Conservation (phyloP, 1,140 invertebrate species). For the Pectinophora gossypiella region DNA sequence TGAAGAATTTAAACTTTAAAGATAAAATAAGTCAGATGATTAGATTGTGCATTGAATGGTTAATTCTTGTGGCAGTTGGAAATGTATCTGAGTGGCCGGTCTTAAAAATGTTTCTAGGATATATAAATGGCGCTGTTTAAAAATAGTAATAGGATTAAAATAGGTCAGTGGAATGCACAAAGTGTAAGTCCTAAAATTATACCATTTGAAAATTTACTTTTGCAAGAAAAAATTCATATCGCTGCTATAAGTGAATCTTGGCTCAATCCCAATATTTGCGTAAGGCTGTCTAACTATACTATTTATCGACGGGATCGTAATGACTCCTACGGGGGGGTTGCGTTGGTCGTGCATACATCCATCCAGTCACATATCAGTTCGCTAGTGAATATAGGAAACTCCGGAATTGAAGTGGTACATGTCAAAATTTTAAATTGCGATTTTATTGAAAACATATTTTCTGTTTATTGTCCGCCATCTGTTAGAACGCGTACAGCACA, state of each 20-base stretch:
- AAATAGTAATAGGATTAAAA: not conserved
- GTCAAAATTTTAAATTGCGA: slow-evolving; percentile 3
- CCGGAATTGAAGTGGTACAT: not conserved
- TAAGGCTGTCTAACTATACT: slow-evolving; percentile 3
- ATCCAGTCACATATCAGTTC: not conserved
- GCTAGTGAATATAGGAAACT: not conserved
- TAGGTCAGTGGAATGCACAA: slow-evolving; percentile 4
- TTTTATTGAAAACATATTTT: slow-evolving; percentile 1
- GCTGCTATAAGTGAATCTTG: not conserved
- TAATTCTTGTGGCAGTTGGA: not conserved
- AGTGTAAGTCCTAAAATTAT: not conserved
- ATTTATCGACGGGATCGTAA: not conserved
- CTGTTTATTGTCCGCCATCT: slow-evolving; percentile 3
- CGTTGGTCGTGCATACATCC: not conserved
- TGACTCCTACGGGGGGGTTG: slow-evolving; percentile 4
- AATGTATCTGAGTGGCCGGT: not conserved
- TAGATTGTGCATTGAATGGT: not conserved
- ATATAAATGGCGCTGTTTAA: not conserved
- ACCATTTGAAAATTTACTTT: not conserved
- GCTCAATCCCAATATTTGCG: not conserved
- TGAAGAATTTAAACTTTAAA: no score
- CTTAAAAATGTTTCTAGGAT: not conserved
- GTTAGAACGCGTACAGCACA: not conserved
- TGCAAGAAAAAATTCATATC: slow-evolving; percentile 7
- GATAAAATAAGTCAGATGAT: no score